Evolutionary conservation across 2,797 vertebrate species (phyloP).

Genomic region (Tokudaia muenninki): DNA sequence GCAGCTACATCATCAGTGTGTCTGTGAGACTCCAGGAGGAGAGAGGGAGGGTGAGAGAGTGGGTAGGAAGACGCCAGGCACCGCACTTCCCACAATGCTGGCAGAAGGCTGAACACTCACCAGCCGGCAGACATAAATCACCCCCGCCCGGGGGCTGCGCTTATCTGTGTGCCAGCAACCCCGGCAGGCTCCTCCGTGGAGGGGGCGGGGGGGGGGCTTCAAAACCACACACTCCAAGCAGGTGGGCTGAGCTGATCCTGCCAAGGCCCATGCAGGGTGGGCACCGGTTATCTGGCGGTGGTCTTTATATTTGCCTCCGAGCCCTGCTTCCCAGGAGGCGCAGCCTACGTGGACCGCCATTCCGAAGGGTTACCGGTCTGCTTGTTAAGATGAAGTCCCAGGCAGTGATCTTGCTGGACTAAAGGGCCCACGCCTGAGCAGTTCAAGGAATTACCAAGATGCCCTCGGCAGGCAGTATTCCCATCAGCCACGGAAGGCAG

Average conservation of each 20-base stretch:
- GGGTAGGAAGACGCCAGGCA: background rate
- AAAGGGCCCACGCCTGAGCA: background rate
- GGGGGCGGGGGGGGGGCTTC: background rate
- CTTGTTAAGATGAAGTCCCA: background rate
- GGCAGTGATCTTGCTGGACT: fast-evolving
- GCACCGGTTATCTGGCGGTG: background rate
- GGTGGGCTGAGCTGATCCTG: background rate
- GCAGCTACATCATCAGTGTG: background rate
- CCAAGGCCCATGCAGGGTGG: background rate
- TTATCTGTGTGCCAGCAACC: background rate
- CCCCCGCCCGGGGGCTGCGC: background rate
- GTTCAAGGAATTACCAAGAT: background rate
- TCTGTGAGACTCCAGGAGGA: background rate
- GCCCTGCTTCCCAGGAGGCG: background rate
- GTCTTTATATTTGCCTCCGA: background rate
- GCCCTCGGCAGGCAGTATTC: background rate
- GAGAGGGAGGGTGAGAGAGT: background rate
- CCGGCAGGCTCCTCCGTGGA: background rate
- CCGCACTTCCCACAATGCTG: background rate
- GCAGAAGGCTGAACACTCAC: background rate
- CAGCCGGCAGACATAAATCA: slow-evolving; percentile 43
- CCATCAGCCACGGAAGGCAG: background rate
- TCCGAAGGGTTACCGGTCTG: too few species aligned
- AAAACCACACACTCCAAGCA: background rate
- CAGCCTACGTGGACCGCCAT: fast-evolving